Evolutionary conservation across 2,888 invertebrate species (phyloP), one percentile per base, ranked within the genome.

Genomic region (Apodemia duryi): DNA sequence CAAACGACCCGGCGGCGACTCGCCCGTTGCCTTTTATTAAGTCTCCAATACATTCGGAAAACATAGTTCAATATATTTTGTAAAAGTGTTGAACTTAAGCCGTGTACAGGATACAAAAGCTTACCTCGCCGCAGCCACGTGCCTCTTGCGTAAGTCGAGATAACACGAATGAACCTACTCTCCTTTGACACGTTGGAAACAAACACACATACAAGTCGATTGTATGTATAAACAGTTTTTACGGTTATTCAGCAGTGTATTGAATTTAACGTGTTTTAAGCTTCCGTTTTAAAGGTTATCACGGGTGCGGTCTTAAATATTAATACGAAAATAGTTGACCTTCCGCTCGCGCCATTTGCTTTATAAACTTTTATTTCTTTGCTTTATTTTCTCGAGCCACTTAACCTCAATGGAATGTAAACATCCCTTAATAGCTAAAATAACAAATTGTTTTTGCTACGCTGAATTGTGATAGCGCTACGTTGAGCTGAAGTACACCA

Each of bases 71-170:
- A 13, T 35, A 60, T 60, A 29, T 5, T 32, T 11, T 32, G 7
- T 13, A 57, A 32, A 57, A 57, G 57, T 57, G 57, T 57, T 29
- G 29, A 57, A 57, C 29, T 29, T 29, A 57, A 57, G 57, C 57
- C 32, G 57, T 57, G 57, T 65, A 46, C 46, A 62, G 54, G 65
- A 65, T 49, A 60, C 66, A 67, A 66, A 65, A 46, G 46, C 65
- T 63, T 67, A 66, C 66, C 67, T 63, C 72, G 69, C 64, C 66
- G 43, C 65, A 74, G 74, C 83, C 84, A 84, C 85, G 85, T 84
- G 82, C 82, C 75, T 78, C 82, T 88, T 87, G 87, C 88, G 89
- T 90, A 89, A 89, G 88, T 85, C 82, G 81, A 78, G 77, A 77
- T 72, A 79, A 77, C 76, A 77, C 72, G 72, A 75, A 78, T 79